These are phyloP conservation scores for Pristionchus fissidentatus DNA, from an alignment of 2,888 invertebrate species.

Conservation along the genomic window DNA sequence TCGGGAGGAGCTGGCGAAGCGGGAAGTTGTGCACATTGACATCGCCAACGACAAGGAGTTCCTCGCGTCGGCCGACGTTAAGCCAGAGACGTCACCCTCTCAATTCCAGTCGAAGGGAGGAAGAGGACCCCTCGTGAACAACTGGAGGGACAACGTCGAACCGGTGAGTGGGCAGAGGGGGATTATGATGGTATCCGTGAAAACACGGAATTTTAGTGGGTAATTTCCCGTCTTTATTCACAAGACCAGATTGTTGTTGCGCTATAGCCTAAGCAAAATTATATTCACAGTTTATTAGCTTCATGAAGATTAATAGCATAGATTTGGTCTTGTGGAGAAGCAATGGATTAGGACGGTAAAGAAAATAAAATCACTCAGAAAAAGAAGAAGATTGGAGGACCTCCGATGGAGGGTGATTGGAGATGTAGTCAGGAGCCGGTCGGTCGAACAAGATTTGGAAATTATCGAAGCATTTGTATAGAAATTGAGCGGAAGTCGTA, in stretches of 20 bases:
- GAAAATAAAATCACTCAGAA: constrained; percentile 2
- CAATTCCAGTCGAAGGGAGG: constrained; percentile 96
- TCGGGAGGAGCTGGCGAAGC: constrained; percentile 88
- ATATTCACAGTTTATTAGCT: not conserved
- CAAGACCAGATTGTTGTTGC: not conserved
- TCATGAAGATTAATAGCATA: not conserved
- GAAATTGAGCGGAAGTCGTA: too few species aligned
- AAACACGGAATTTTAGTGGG: constrained; percentile 1
- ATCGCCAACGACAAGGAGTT: constrained; percentile 87
- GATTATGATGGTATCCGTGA: too few species aligned
- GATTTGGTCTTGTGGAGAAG: not conserved
- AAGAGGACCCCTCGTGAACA: constrained; percentile 85
- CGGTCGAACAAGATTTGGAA: constrained; percentile 15
- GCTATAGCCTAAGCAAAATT: not conserved
- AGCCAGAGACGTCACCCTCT: constrained; percentile 83
- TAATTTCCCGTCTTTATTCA: too few species aligned
- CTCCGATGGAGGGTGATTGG: constrained; percentile 38
- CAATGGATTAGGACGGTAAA: not conserved
- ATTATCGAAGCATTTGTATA: too few species aligned
- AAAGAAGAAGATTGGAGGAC: not conserved
- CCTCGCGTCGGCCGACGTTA: constrained; percentile 39
- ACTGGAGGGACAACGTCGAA: constrained; percentile 64
- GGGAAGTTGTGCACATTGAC: constrained; percentile 90
- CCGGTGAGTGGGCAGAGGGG: constrained; percentile 75
- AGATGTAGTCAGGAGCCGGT: constrained; percentile 13